Percentiles rank a stretch among this genome's conserved stretches.
phyloP scores from a whole-genome alignment of 1,140 invertebrate species.

The Portunus trituberculatus region DNA sequence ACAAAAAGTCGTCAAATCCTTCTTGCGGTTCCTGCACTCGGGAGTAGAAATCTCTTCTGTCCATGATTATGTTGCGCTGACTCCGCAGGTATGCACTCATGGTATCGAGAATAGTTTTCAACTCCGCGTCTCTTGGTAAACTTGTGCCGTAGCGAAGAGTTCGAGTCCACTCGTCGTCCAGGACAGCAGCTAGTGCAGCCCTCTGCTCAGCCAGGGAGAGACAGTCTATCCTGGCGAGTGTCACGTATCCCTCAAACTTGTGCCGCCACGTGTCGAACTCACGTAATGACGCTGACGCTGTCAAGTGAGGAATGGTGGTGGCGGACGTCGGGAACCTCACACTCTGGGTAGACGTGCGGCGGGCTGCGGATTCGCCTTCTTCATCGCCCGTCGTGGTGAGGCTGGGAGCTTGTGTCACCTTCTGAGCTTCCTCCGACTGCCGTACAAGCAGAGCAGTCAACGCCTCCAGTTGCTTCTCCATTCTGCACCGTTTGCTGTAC shows the following conservation, averaged over 20 bases:
- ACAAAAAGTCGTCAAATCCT: slow-evolving; percentile 27
- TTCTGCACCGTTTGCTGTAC: background rate
- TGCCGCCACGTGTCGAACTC: slow-evolving; percentile 40
- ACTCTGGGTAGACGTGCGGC: too few species aligned
- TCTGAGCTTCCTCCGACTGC: background rate
- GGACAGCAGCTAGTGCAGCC: background rate
- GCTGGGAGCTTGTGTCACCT: background rate
- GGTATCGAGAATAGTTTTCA: background rate
- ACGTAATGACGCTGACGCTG: background rate
- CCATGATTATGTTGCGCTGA: slow-evolving; percentile 14
- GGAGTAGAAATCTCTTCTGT: slow-evolving; percentile 9
- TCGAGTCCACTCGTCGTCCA: background rate
- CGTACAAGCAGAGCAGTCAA: background rate
- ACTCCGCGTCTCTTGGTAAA: background rate
- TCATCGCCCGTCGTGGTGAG: background rate
- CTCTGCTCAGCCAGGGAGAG: background rate
- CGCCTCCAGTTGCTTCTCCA: background rate
- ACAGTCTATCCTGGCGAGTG: background rate
- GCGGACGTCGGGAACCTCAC: background rate
- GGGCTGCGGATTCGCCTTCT: too few species aligned
- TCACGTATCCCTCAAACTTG: slow-evolving; percentile 35
- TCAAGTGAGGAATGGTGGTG: background rate
- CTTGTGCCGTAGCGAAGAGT: background rate
- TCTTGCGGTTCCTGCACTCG: slow-evolving; percentile 6
- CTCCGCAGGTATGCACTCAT: background rate